A percentile compares a stretch with the other conserved stretches of the same genome.
Evolutionary conservation across 2,797 vertebrate species (phyloP).

Genomic region (Helicolenus hilgendorfi): DNA sequence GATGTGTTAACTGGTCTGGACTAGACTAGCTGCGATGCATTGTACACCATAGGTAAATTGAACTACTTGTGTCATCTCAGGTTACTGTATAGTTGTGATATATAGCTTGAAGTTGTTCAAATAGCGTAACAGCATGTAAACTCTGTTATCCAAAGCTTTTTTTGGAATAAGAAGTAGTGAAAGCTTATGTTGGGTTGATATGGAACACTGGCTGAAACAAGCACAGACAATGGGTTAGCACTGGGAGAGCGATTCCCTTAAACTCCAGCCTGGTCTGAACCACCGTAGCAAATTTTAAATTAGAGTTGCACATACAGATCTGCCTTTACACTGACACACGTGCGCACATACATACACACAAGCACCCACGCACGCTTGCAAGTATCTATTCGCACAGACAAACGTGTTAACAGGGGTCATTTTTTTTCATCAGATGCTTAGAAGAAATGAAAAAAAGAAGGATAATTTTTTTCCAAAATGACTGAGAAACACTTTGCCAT

Average conservation of each 20-base stretch:
- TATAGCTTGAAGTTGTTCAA: slow-evolving; percentile 65
- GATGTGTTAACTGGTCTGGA: slow-evolving; percentile 23
- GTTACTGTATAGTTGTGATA: slow-evolving; percentile 45
- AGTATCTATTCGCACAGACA: slow-evolving; percentile 64
- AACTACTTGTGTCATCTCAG: slow-evolving; percentile 56
- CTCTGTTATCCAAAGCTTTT: slow-evolving; percentile 57
- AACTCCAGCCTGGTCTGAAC: slow-evolving; percentile 60
- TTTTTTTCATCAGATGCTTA: slow-evolving; percentile 40
- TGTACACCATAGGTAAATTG: slow-evolving; percentile 25
- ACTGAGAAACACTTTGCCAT: slow-evolving; percentile 64
- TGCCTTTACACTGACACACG: slow-evolving; percentile 59
- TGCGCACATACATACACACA: slow-evolving; percentile 54
- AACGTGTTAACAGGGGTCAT: slow-evolving; percentile 66
- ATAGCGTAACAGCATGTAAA: slow-evolving; percentile 65
- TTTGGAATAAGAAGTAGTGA: slow-evolving; percentile 68
- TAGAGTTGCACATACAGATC: slow-evolving; percentile 64
- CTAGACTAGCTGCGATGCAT: slow-evolving; percentile 41
- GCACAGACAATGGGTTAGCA: slow-evolving; percentile 26
- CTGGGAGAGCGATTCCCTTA: slow-evolving; percentile 45
- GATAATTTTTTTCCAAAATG: slow-evolving; percentile 59
- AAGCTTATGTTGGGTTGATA: slow-evolving; percentile 45
- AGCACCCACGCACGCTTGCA: slow-evolving; percentile 62
- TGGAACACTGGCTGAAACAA: slow-evolving; percentile 34
- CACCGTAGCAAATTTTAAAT: slow-evolving; percentile 51
- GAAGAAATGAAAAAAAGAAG: slow-evolving; percentile 34